Base-by-base conservation (phyloP, 2,888 invertebrate genomes). In the Conops quadrifasciatus region DNA sequence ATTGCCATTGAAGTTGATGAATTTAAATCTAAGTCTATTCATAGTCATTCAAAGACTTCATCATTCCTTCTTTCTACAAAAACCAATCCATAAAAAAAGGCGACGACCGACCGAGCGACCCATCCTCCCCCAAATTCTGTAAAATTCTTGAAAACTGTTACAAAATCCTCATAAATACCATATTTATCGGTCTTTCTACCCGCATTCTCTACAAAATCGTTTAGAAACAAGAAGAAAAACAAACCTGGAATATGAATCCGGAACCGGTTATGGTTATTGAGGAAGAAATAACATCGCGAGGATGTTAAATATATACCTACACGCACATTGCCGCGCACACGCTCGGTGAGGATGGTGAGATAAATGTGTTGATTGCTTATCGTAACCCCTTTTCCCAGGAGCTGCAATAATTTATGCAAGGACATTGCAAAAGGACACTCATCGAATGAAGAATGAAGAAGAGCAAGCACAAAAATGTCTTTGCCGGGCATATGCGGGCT, bases 361-460 rank as follows among this genome's bases (percentile, higher is more conserved):
- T 58, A 13, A 24, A 16, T 71, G 56, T 73, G 73, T 70, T 73
- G 73, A 71, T 74, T 73, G 73, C 73, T 73, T 73, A 75, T 72
- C 74, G 56, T 30, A 64, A 67, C 73, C 71, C 72, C 60, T 75
- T 73, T 71, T 80, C 80, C 77, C 80, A 80, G 80, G 74, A 63
- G 71, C 70, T 67, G 36, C 43, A 21, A 7, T 16, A 82, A 83
- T 81, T 77, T 81, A 82, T 82, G 83, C 80, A 80, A 82, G 83
- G 82, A 83, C 82, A 83, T 80, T 82, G 82, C 83, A 77, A 82
- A 82, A 82, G 82, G 82, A 82, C 82, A 82, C 78, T 79, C 75
- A 73, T 70, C 73, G 63, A 71, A 36, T 58, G 65, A 70, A 65
- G 56, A 47, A 49, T 56, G 65, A 70, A 59, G 9, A 65, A n/a